Evolutionary conservation across 2,797 vertebrate species (phyloP).

Genomic region (Chromobotia macracanthus): DNA sequence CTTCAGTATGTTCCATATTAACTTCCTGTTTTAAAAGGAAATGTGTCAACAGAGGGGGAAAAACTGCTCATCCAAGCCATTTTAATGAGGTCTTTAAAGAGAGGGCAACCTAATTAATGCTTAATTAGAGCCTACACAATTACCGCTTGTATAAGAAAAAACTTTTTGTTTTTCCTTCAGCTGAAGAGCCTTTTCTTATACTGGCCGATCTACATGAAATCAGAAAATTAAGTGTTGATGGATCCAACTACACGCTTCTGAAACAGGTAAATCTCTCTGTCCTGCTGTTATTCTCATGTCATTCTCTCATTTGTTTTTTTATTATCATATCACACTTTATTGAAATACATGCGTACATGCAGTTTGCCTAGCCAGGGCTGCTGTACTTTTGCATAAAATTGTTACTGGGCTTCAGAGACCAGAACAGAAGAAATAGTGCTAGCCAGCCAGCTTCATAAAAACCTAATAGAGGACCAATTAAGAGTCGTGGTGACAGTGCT

Average conservation of each 20-base stretch:
- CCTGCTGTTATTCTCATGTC: not conserved
- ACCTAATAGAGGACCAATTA: conserved; percentile 62
- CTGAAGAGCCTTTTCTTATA: conserved; percentile 95
- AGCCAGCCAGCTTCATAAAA: conserved; percentile 40
- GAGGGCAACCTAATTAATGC: too few relatives aligned
- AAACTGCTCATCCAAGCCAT: too few relatives aligned
- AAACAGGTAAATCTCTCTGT: conserved; percentile 84
- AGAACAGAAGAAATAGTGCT: conserved; percentile 33
- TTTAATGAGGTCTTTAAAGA: too few relatives aligned
- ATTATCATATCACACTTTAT: conserved; percentile 14
- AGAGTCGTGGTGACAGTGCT: conserved; percentile 48
- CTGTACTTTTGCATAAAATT: conserved; percentile 40
- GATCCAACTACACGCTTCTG: conserved; percentile 96
- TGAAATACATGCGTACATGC: conserved; percentile 29
- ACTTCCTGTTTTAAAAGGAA: too few relatives aligned
- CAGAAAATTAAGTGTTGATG: conserved; percentile 95
- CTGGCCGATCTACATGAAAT: conserved; percentile 98
- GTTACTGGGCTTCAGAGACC: conserved; percentile 43
- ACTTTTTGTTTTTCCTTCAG: conserved; percentile 73
- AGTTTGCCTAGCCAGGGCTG: not conserved
- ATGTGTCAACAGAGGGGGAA: too few relatives aligned
- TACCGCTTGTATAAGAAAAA: not conserved
- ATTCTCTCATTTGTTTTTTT: conserved; percentile 7
- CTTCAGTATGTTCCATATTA: not conserved
- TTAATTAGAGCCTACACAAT: not conserved